phyloP scores from a whole-genome alignment of 2,888 invertebrate genomes.

The Scaptomyza cyrtandrae region DNA sequence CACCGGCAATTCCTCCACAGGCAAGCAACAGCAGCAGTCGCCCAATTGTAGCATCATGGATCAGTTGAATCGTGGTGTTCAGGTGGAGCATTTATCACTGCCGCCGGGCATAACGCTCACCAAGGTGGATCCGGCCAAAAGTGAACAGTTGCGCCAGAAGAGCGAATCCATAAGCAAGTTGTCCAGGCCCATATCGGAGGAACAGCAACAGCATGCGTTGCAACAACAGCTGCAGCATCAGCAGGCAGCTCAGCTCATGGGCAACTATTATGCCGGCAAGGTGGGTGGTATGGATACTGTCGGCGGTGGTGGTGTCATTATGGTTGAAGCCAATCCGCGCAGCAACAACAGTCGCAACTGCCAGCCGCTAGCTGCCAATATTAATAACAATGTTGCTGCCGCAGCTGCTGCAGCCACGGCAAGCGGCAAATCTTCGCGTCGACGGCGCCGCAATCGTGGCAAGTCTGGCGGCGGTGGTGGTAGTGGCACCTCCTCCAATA shows the following conservation, averaged over 20 bases:
- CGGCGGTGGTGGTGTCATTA: slow-evolving; percentile 81
- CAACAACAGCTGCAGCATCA: slow-evolving; percentile 55
- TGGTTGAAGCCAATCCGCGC: slow-evolving; percentile 83
- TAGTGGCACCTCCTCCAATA: slow-evolving; percentile 26
- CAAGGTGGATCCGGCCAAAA: slow-evolving; percentile 87
- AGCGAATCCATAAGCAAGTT: slow-evolving; percentile 83
- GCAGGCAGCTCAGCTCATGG: slow-evolving; percentile 50
- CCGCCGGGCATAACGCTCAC: slow-evolving; percentile 94
- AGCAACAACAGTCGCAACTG: slow-evolving; percentile 47
- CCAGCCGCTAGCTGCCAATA: slow-evolving; percentile 32
- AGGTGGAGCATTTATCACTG: slow-evolving; percentile 88
- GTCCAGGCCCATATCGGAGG: slow-evolving; percentile 75
- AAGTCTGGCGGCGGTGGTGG: slow-evolving; percentile 61
- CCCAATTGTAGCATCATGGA: slow-evolving; percentile 84
- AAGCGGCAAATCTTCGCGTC: slow-evolving; percentile 78
- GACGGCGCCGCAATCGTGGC: slow-evolving; percentile 82
- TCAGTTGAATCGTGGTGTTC: slow-evolving; percentile 84
- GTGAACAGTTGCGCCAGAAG: slow-evolving; percentile 83
- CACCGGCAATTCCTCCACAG: slow-evolving; percentile 20
- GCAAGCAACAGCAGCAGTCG: slow-evolving; percentile 41
- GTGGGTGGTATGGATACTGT: slow-evolving; percentile 70
- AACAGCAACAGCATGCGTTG: slow-evolving; percentile 47
- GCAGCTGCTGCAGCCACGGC: slow-evolving; percentile 66
- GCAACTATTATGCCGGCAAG: slow-evolving; percentile 53
- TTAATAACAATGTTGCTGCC: slow-evolving; percentile 53